Evolutionary conservation across 2,888 invertebrate species (phyloP).

Genomic region (Cacoxenus indagator): DNA sequence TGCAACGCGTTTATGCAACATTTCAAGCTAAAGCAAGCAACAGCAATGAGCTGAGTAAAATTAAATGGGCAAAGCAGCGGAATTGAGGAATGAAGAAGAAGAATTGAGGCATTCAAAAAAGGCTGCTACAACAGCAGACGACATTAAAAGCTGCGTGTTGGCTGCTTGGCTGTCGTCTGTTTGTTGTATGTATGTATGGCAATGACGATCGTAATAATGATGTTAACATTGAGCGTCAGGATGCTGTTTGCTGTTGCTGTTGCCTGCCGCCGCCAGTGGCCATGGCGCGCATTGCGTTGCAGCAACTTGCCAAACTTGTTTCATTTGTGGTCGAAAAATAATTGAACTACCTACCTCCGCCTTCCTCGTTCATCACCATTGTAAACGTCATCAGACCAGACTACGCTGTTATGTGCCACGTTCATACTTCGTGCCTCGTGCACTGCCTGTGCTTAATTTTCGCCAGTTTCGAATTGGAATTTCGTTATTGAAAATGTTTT

Average conservation of each 20-base stretch:
- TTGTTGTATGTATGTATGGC: background rate
- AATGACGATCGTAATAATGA: background rate
- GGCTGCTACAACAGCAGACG: constrained; percentile 37
- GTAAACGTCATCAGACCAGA: background rate
- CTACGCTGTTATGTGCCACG: background rate
- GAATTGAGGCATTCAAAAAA: constrained; percentile 54
- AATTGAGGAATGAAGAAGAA: background rate
- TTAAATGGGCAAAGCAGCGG: background rate
- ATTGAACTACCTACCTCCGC: constrained; percentile 44
- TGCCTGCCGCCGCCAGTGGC: too few relatives aligned
- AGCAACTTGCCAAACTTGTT: constrained; percentile 62
- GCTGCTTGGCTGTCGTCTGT: background rate
- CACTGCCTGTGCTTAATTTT: constrained; percentile 12
- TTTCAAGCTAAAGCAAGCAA: background rate
- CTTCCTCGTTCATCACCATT: constrained; percentile 11
- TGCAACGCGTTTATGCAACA: background rate
- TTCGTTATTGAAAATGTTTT: constrained; percentile 62
- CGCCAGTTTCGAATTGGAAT: constrained; percentile 41
- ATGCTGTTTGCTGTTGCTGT: constrained; percentile 10
- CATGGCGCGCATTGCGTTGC: constrained; percentile 47
- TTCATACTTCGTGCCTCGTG: background rate
- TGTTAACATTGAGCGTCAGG: background rate
- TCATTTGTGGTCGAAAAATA: constrained; percentile 60
- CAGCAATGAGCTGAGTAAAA: too few relatives aligned
- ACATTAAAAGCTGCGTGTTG: background rate